Base-by-base conservation (phyloP, 2,888 invertebrate species). In the Podotricha telesiphe region DNA sequence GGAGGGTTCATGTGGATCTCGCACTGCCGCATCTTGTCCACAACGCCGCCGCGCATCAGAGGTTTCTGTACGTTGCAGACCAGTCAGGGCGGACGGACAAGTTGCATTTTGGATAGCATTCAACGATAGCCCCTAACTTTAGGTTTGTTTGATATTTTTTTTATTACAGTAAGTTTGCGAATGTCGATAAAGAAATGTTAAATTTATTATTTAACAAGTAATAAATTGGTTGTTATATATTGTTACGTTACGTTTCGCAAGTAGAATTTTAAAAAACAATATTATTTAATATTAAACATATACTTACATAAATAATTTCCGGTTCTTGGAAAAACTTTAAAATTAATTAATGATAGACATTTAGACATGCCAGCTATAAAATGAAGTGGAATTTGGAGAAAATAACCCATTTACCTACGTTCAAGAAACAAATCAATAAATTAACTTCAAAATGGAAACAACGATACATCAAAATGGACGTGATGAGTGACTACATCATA, bases 1-100 rank as follows among this genome's bases (percentile, higher is more conserved):
- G 95, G 95, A 77, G 96, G 95, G 93, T 95, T 96, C 95, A 97
- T 96, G 94, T 98, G 98, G 79, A 98, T 96, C 93, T 98, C 97
- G 92, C 97, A 97, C 88, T 97, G 97, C 79, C 96, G 95, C 89
- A 96, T 95, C 94, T 97, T 97, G 93, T 96, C 93, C 82, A 96
- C 94, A 88, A 96, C 96, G 83, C 95, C 96, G 83, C 96, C 96
- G 88, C 96, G 96, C 85, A 97, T 96, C 93, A 98, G 94, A 81
- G 98, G 98, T 94, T 98, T 98, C 98, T 98, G 95, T 86, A 71
- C 77, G 91, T 91, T 91, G 90, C 86, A 89, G 89, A 88, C 86
- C 82, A 82, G 88, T 92, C 89, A 92, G 91, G 91, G 86, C 74
- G 79, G 84, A 85, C 86, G 78, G 82, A 83, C 77, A 78, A 70